Evolutionary conservation across 2,113 vertebrate genomes (phyloP).

Genomic region (Nanorana parkeri): DNA sequence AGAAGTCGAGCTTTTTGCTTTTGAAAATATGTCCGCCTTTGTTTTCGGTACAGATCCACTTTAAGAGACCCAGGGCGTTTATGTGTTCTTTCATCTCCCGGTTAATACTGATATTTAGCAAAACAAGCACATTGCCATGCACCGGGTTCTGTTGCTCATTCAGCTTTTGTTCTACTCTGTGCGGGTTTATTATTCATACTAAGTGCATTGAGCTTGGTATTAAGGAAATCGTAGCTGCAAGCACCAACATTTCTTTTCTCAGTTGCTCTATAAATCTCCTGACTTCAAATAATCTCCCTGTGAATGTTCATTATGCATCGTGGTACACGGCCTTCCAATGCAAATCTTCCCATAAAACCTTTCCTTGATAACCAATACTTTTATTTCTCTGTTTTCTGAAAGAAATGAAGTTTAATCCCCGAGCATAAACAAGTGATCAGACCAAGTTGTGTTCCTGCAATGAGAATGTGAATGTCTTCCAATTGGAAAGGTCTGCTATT

Average conservation of each 20-base stretch:
- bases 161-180: neutral
- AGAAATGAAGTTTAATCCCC: too few relatives aligned
- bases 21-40: too few relatives aligned
- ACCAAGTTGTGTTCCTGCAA: too few relatives aligned
- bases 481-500: too few relatives aligned
- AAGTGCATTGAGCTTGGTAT: constrained; percentile 3
- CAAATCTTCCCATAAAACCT: constrained; percentile 11
- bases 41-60: too few relatives aligned
- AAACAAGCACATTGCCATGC: neutral
- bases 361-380: neutral
- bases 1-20: too few relatives aligned
- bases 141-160: neutral
- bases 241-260: neutral
- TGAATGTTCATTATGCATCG: constrained; percentile 45
- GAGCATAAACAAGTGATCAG: too few relatives aligned
- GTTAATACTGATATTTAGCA: neutral
- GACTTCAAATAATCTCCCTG: constrained; percentile 32
- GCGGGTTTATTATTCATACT: constrained; percentile 24
- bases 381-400: constrained; percentile 11
- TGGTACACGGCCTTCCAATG: neutral
- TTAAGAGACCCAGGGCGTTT: neutral
- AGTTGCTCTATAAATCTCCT: constrained; percentile 32
- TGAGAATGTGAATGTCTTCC: too few relatives aligned
- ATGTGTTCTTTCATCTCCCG: neutral
- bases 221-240: constrained; percentile 24